phyloP scores from a whole-genome alignment of 2,888 invertebrate species.

The Chrysopilus asiliformis region DNA sequence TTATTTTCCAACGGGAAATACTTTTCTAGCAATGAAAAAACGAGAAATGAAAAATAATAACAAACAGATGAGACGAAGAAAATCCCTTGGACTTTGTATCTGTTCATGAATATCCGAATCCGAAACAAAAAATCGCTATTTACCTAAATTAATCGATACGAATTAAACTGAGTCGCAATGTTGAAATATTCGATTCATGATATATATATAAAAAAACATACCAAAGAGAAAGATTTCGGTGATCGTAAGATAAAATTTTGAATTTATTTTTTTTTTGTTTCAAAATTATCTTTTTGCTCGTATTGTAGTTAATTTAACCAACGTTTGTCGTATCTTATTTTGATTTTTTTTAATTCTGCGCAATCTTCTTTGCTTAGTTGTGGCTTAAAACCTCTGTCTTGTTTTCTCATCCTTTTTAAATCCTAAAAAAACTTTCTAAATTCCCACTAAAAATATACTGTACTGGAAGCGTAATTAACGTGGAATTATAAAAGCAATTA shows the following conservation, averaged over 20 bases:
- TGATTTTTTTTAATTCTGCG: background rate
- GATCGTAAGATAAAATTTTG: constrained; percentile 28
- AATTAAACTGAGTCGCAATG: background rate
- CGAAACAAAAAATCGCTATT: constrained; percentile 4
- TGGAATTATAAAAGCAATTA: no score
- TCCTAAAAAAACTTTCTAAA: no score
- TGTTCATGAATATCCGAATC: constrained; percentile 27
- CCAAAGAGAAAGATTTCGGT: no score
- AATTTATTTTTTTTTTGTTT: constrained; percentile 21
- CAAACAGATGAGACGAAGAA: constrained; percentile 23
- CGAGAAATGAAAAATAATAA: constrained; percentile 13
- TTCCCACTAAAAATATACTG: no score
- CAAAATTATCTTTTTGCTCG: constrained; percentile 14
- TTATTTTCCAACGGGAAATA: constrained; percentile 11
- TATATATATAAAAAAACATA: no score
- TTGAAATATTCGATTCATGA: no score
- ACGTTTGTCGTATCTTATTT: background rate
- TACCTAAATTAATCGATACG: constrained; percentile 1
- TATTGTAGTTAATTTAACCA: background rate
- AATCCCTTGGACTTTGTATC: constrained; percentile 34
- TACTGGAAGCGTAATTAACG: no score
- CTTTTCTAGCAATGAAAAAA: constrained; percentile 9
- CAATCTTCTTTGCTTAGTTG: background rate
- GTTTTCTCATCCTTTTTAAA: no score
- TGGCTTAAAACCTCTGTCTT: no score